Conservation (phyloP, 1,140 invertebrate species). For the Cotesia glomerata region DNA sequence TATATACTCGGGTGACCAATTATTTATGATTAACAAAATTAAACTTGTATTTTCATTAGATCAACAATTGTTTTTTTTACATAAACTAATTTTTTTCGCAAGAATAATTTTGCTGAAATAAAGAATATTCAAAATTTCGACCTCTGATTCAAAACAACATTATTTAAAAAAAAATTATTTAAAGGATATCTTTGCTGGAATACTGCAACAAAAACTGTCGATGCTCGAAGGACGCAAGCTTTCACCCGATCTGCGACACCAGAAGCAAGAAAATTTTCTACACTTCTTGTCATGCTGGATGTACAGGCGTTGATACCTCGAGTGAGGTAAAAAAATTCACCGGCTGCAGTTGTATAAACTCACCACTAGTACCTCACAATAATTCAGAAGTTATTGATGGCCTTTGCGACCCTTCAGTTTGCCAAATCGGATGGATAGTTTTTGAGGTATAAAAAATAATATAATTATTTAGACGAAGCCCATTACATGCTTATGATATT, state of each 20-base stretch:
- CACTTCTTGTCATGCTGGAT: slow-evolving; percentile 76
- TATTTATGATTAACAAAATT: too few species aligned
- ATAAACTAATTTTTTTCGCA: too few species aligned
- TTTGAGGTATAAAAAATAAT: slow-evolving; percentile 56
- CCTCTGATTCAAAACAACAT: neutral
- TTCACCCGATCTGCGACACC: slow-evolving; percentile 71
- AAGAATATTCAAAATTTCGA: too few species aligned
- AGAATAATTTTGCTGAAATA: too few species aligned
- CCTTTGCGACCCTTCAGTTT: slow-evolving; percentile 63
- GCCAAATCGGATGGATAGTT: slow-evolving; percentile 64
- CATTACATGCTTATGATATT: neutral
- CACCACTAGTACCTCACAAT: slow-evolving; percentile 35
- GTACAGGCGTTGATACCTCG: slow-evolving; percentile 53
- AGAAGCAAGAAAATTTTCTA: slow-evolving; percentile 68
- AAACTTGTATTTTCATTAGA: too few species aligned
- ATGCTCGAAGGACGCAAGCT: slow-evolving; percentile 67
- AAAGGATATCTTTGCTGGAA: slow-evolving; percentile 47
- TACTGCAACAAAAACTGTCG: slow-evolving; percentile 70
- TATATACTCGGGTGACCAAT: too few species aligned
- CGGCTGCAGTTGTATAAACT: slow-evolving; percentile 63
- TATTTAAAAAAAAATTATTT: slow-evolving; percentile 17
- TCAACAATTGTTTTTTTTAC: too few species aligned
- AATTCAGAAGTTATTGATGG: slow-evolving; percentile 62
- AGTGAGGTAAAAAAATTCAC: slow-evolving; percentile 60
- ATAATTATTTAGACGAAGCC: neutral